Evolutionary conservation across 2,797 vertebrate species (phyloP), one percentile per base, ranked within the genome.

Genomic region (Pangasius krempfi): DNA sequence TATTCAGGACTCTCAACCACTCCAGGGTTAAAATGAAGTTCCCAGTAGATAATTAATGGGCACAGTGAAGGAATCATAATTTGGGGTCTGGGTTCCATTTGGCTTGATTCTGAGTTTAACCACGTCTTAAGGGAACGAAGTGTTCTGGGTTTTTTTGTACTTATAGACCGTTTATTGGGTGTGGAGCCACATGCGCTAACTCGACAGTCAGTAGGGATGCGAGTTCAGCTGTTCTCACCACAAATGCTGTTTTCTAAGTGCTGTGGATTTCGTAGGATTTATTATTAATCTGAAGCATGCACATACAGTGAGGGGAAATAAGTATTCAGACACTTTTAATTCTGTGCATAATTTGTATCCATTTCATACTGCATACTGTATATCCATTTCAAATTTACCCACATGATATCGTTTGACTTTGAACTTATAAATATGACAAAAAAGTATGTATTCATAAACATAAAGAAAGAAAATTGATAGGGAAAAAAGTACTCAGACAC

Each of bases 51-150:
- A 52, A 79, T 33, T 56, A 79, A 56, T 56, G 76, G 76, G 16
- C 30, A 37, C 56, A 0, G 78, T 60, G 14, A 22, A 80, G 68
- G 90, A 89, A 86, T 89, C 91, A 88, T 94, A 93, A 94, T 93
- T 93, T 93, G 76, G 79, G 88, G 90, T 90, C 90, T 89, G 89
- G 90, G 92, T 93, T 90, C 91, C 92, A 93, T 93, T 92, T 89
- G 76, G 37, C 54, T 88, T 50, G 89, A 88, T 62, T 87, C 89
- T 78, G 86, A 86, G 89, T 85, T 83, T 50, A 66, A 66, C 85
- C 54, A 81, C 87, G 88, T 91, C 89, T 85, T 92, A 90, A 92
- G 20, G 58, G 78, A 56, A 16, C 78, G 27, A 52, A 8, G 13
- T 79, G 47, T 79, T 80, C 52, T 80, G n/a, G 62, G 52, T 16